Base-by-base conservation (phyloP, 2,797 vertebrate genomes). In the Paedocypris micromegethes region DNA sequence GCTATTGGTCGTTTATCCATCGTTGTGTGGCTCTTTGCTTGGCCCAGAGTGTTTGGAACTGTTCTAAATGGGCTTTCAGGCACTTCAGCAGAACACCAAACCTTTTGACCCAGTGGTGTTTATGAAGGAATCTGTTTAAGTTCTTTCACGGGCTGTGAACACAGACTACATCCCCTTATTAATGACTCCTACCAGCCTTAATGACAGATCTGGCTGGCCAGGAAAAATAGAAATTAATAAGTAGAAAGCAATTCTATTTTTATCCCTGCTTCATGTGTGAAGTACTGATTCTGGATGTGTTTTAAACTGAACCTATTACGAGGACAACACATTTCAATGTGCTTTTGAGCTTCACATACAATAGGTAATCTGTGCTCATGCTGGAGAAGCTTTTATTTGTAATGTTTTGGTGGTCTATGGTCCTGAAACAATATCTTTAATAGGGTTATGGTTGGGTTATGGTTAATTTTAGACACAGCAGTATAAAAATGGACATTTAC, bases 141-240 rank as follows among this genome's bases (percentile, higher is more conserved):
- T 58, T 64, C 60, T 66, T 73, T 70, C 47, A 72, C 58, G 49
- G 54, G 58, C 49, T 66, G 48, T 3, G 72, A 64, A 70, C 66
- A 54, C 37, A 47, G 47, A 51, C 51, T 49, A 39, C 55, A 68
- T 64, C 47, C 44, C 56, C 42, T 43, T 9, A 57, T 68, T 57
- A 56, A 46, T 55, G 59, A 62, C 58, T n/a, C 37, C 5, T 60
- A 55, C 59, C 38, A 49, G 42, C 8, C 37, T 23, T 8, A 23
- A 44, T n/a, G 8, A 54, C 41, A 64, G 47, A 43, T 61, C 44
- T 44, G 58, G 38, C 52, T 41, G 45, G 58, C 58, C 67, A 55
- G 58, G 51, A 63, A 63, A 62, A 70, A 70, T 56, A 63, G 50
- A 63, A 6, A 44, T 44, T 45, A 60, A 53, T 60, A 68, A 68